Evolutionary conservation across 1,140 invertebrate genomes (phyloP).

Genomic region (Ectropis grisescens): DNA sequence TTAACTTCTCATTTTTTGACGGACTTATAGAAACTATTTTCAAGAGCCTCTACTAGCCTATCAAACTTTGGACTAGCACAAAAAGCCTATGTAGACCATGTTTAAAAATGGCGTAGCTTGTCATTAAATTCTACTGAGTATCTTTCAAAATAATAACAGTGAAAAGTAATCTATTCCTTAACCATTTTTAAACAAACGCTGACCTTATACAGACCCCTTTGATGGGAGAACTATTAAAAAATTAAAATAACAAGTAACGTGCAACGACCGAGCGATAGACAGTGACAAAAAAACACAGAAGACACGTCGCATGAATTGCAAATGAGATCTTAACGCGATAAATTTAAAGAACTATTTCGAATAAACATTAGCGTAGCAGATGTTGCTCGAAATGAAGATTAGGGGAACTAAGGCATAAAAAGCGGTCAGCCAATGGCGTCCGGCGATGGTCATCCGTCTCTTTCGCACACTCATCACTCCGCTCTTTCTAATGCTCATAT

Average conservation of each 20-base stretch:
- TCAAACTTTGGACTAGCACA: too few species aligned
- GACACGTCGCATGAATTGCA: conserved; percentile 22
- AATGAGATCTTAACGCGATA: conserved; percentile 50
- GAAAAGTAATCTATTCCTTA: too few species aligned
- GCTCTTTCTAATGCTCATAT: conserved; percentile 65
- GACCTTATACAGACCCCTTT: conserved; percentile 50
- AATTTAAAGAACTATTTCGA: conserved; percentile 61
- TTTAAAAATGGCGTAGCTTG: neutral
- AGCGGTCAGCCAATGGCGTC: conserved; percentile 55
- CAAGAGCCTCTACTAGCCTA: too few species aligned
- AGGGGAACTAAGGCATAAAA: conserved; percentile 69
- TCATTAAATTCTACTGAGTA: too few species aligned
- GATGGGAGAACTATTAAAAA: conserved; percentile 55
- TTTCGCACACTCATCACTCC: conserved; percentile 25
- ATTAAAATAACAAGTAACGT: conserved; percentile 46
- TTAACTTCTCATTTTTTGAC: too few species aligned
- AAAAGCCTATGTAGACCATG: too few species aligned
- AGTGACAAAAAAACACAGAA: conserved; percentile 35
- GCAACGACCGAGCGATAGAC: conserved; percentile 38
- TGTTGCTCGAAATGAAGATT: conserved; percentile 64
- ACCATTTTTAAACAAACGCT: conserved; percentile 28
- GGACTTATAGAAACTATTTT: too few species aligned
- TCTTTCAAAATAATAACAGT: too few species aligned
- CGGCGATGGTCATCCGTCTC: conserved; percentile 27
- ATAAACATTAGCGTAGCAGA: conserved; percentile 55